Conservation (phyloP, 2,113 vertebrate species). For the Saguinus midas region DNA sequence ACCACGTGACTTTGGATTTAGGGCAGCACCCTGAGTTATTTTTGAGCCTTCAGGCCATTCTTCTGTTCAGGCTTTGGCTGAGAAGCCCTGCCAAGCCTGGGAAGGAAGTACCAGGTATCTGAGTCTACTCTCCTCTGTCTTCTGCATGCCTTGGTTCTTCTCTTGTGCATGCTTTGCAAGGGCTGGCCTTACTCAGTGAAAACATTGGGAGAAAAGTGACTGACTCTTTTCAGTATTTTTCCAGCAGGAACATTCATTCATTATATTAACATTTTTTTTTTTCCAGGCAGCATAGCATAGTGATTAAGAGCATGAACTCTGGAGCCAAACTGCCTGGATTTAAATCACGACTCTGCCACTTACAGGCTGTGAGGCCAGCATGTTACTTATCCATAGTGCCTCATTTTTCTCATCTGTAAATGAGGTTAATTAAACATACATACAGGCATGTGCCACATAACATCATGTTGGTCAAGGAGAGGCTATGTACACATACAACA, state of each 20-base stretch:
- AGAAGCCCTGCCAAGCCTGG: neutral
- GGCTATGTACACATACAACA: neutral
- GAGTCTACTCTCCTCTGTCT: neutral
- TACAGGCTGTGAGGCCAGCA: neutral
- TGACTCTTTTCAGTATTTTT: conserved; percentile 41
- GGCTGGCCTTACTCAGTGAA: neutral
- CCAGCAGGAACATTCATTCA: neutral
- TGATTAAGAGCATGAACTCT: neutral
- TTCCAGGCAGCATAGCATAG: neutral
- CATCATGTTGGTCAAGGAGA: neutral
- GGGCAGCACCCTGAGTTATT: neutral
- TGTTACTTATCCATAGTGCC: neutral
- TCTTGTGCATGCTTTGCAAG: neutral
- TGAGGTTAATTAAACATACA: neutral
- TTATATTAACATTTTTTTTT: neutral
- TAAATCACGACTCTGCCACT: neutral
- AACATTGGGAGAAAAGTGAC: neutral
- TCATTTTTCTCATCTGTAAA: conserved; percentile 35
- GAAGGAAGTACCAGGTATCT: neutral
- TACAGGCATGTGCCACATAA: neutral
- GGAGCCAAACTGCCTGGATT: neutral
- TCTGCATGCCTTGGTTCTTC: neutral
- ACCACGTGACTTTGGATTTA: neutral
- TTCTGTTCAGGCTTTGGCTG: neutral
- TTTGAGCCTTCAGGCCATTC: neutral